A percentile compares a stretch with the other conserved stretches of the same genome.
phyloP scores from a whole-genome alignment of 2,797 vertebrate genomes.

The Morelia viridis region DNA sequence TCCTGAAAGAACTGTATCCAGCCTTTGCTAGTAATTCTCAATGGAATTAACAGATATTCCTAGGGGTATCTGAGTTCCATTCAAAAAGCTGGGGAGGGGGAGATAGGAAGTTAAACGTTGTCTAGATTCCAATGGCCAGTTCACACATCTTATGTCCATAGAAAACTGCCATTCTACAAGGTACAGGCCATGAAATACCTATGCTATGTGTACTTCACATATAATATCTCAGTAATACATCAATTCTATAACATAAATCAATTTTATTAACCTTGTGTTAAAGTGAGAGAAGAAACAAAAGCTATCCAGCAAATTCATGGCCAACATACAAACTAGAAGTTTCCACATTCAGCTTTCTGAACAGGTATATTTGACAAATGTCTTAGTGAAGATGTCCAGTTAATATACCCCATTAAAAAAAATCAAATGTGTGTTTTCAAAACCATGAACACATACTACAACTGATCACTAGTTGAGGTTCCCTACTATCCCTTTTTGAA shows the following conservation, averaged over 20 bases:
- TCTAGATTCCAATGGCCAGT: conserved; percentile 8
- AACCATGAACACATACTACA: background rate
- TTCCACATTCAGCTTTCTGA: background rate
- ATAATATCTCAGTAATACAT: background rate
- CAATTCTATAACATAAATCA: background rate
- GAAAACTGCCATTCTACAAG: background rate
- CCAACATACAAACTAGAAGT: background rate
- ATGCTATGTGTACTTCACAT: background rate
- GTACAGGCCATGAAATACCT: background rate
- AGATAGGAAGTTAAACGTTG: conserved; percentile 31
- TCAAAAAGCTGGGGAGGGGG: background rate
- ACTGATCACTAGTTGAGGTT: background rate
- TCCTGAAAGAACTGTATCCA: conserved; percentile 20
- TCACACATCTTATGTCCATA: background rate
- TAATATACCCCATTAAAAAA: background rate
- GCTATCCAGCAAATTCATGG: background rate
- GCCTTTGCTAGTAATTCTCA: conserved; percentile 10
- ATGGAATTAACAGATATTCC: conserved; percentile 20
- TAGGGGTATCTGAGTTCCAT: background rate
- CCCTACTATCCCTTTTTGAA: background rate
- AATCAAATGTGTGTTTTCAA: too few relatives aligned
- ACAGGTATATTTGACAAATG: background rate
- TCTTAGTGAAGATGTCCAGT: background rate
- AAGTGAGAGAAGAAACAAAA: background rate
- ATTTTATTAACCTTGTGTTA: background rate